Conservation (phyloP, 2,888 invertebrate genomes). For the Catocala sponsa region DNA sequence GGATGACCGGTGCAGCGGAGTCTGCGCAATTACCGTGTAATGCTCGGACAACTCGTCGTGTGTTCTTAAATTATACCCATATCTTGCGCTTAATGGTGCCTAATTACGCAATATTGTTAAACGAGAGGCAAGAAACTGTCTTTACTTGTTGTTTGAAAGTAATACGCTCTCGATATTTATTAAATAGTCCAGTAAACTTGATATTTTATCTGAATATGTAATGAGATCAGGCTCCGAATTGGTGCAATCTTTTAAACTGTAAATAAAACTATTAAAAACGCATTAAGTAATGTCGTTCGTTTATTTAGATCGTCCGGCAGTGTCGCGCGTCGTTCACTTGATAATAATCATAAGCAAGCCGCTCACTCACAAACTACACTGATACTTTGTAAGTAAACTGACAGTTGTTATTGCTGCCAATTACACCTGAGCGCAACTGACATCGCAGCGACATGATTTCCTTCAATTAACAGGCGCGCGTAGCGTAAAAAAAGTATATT, state of each 20-base stretch:
- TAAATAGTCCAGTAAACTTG: slow-evolving; percentile 24
- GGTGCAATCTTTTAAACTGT: slow-evolving; percentile 2
- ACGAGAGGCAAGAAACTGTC: slow-evolving; percentile 32
- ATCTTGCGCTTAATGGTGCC: slow-evolving; percentile 9
- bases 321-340: slow-evolving; percentile 11
- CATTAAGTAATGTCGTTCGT: slow-evolving; percentile 12
- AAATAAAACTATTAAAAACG: slow-evolving; percentile 21
- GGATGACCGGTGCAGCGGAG: slow-evolving; percentile 27
- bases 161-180: slow-evolving; percentile 33
- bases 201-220: slow-evolving; percentile 8
- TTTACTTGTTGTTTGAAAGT: slow-evolving; percentile 41
- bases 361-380: not conserved
- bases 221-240: slow-evolving; percentile 22
- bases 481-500: too few relatives aligned
- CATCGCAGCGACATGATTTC: too few relatives aligned
- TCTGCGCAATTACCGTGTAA: slow-evolving; percentile 30
- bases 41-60: slow-evolving; percentile 22
- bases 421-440: too few relatives aligned
- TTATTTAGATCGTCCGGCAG: slow-evolving; percentile 9
- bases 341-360: slow-evolving; percentile 16
- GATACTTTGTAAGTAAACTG: not conserved
- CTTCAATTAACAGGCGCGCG: too few relatives aligned
- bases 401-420: too few relatives aligned
- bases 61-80: slow-evolving; percentile 18
- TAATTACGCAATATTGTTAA: slow-evolving; percentile 24